phyloP scores from a whole-genome alignment of 1,140 invertebrate species.

The Subanguina moxae region DNA sequence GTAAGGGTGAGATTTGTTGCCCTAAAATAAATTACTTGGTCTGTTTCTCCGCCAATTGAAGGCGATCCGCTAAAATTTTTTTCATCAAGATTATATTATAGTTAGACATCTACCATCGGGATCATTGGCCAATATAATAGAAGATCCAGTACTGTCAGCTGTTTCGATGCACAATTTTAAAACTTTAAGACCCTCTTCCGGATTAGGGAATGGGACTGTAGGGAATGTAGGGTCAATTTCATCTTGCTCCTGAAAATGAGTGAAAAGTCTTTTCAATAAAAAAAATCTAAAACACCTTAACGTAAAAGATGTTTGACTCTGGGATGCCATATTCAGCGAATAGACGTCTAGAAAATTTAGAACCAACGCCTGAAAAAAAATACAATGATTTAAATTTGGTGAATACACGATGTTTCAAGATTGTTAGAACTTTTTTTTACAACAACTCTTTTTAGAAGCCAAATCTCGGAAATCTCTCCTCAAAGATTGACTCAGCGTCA shows the following conservation, averaged over 20 bases:
- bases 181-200: constrained; percentile 88
- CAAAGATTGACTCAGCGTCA: no score
- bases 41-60: constrained; percentile 78
- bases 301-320: constrained; percentile 68
- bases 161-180: constrained; percentile 78
- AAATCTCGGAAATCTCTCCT: no score
- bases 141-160: constrained; percentile 70
- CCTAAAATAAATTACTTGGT: constrained; percentile 32
- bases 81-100: no score
- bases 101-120: constrained; percentile 68
- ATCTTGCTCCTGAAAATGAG: constrained; percentile 60
- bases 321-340: constrained; percentile 74
- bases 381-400: no score
- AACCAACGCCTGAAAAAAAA: constrained; percentile 70
- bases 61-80: constrained; percentile 71
- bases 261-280: neutral
- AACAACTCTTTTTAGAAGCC: no score
- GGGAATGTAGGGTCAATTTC: constrained; percentile 92
- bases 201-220: constrained; percentile 94
- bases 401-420: no score
- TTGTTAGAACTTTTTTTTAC: no score
- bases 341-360: constrained; percentile 72
- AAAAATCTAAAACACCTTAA: constrained; percentile 65
- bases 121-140: constrained; percentile 89
- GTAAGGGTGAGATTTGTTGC: no score